A percentile compares a stretch with the other conserved stretches of the same genome.
Conservation (phyloP, 2,888 invertebrate genomes). For the Chloroclystis v-ata region DNA sequence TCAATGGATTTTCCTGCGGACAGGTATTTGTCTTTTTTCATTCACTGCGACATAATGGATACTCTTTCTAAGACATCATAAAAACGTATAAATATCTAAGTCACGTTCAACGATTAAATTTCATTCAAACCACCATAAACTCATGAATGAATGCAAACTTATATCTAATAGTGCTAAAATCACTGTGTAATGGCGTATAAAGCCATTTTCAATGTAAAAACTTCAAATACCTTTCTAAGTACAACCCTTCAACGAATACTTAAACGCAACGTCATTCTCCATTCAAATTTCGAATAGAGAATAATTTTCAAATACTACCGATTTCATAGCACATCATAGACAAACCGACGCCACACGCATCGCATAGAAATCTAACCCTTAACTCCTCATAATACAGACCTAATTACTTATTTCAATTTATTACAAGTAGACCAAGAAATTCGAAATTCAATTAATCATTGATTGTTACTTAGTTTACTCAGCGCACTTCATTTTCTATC, state of each 20-base stretch:
- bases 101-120: background rate
- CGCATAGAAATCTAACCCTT: slow-evolving; percentile 31
- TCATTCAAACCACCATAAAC: background rate
- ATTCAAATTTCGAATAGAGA: slow-evolving; percentile 31
- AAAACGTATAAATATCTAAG: background rate
- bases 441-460: slow-evolving; percentile 68
- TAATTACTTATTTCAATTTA: slow-evolving; percentile 41
- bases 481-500: slow-evolving; percentile 73
- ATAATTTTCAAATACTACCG: slow-evolving; percentile 35
- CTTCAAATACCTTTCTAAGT: slow-evolving; percentile 5
- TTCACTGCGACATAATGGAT: too few relatives aligned
- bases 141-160: slow-evolving; percentile 8
- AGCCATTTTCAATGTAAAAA: background rate
- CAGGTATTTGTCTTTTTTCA: too few relatives aligned
- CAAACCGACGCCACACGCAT: slow-evolving; percentile 48
- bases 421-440: slow-evolving; percentile 30
- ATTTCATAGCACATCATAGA: slow-evolving; percentile 42
- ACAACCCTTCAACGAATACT: slow-evolving; percentile 17
- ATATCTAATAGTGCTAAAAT: slow-evolving; percentile 2
- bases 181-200: slow-evolving; percentile 3
- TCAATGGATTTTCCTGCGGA: too few relatives aligned
- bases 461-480: slow-evolving; percentile 71
- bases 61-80: background rate
- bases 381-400: slow-evolving; percentile 31
- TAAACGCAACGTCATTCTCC: slow-evolving; percentile 32